Conservation (phyloP, 1,140 invertebrate species). For the honey bee (Apis mellifera) region Amel_HAv3.1 CM009932.2:8517001-8517500, state of each 20-base stretch:
- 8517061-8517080: not conserved
- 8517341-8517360: not conserved
- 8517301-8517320: too few relatives aligned
- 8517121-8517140: not conserved
- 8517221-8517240: too few relatives aligned
- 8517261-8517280: not conserved
- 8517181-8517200: not conserved
- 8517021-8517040: too few relatives aligned
- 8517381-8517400: not conserved
- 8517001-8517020: conserved; percentile 41
- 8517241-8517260: not conserved
- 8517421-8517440: not conserved
- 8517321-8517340: not conserved
- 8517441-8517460: not conserved
- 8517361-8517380: conserved; percentile 2
- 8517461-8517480: conserved; percentile 15
- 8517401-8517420: conserved; percentile 2
- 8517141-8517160: not conserved
- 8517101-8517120: too few relatives aligned
- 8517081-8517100: not conserved
- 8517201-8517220: not conserved
- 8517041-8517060: not conserved
- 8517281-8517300: not conserved
- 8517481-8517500: not conserved
- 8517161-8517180: too few relatives aligned